Percentiles rank a stretch among this genome's conserved stretches.
These are phyloP conservation scores for Solenopsis invicta DNA, from an alignment of 1,140 invertebrate species.

Conservation along the genomic window DNA sequence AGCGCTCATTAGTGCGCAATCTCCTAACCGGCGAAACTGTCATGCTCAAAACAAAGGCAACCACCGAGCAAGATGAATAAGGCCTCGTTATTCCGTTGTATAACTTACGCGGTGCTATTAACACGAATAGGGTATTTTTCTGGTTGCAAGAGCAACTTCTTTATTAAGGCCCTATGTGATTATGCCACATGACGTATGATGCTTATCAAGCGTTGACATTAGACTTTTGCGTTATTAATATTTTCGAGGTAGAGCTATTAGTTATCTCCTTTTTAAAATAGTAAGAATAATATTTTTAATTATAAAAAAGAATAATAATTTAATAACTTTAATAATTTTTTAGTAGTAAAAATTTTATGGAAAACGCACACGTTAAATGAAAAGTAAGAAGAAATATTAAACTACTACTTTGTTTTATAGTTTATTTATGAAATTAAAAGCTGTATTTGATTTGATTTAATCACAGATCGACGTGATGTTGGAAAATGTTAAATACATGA, in stretches of 20 bases:
- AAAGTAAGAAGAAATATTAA: neutral
- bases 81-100: constrained; percentile 33
- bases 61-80: constrained; percentile 34
- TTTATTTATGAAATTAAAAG: neutral
- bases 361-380: neutral
- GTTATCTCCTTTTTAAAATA: neutral
- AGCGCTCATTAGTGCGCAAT: constrained; percentile 45
- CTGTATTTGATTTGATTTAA: neutral
- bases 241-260: neutral
- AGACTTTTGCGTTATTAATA: neutral
- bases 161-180: constrained; percentile 12
- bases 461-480: neutral
- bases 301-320: neutral
- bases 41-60: constrained; percentile 39
- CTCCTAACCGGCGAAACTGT: constrained; percentile 16
- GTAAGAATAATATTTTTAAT: neutral
- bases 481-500: neutral
- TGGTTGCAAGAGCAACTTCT: constrained; percentile 12
- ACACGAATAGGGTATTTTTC: constrained; percentile 13
- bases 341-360: neutral
- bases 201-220: constrained; percentile 6
- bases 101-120: constrained; percentile 44
- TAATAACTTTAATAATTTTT: neutral
- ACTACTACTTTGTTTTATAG: neutral
- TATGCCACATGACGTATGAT: neutral